A percentile compares a stretch with the other conserved stretches of the same genome.
Evolutionary conservation across 2,113 vertebrate genomes (phyloP).

Genomic region (Varanus salvator): DNA sequence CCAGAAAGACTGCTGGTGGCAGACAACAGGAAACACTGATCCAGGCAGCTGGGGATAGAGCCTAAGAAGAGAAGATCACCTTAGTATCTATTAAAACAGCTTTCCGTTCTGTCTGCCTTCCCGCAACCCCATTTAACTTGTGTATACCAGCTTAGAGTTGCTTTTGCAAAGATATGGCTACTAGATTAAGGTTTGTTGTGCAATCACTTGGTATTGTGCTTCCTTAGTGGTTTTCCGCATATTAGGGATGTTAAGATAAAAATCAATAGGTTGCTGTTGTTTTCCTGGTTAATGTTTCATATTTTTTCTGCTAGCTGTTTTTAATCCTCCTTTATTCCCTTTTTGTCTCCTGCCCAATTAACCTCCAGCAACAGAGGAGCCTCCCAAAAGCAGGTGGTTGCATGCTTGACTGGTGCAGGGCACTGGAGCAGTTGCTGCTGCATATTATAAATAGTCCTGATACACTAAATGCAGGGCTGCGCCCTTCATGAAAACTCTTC

Average conservation of each 20-base stretch:
- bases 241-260: neutral
- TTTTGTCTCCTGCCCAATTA: neutral
- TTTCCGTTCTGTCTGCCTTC: neutral
- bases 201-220: neutral
- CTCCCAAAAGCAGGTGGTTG: neutral
- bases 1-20: neutral
- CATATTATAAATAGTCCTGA: neutral
- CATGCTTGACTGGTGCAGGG: neutral
- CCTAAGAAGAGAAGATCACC: neutral
- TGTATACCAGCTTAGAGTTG: neutral
- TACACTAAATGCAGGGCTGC: neutral
- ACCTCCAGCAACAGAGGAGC: neutral
- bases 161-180: neutral
- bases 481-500: neutral
- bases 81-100: neutral
- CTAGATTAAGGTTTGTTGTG: neutral
- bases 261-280: neutral
- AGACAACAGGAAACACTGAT: slow-evolving; percentile 5
- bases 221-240: neutral
- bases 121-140: neutral
- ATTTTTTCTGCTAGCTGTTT: neutral
- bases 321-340: neutral
- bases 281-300: neutral
- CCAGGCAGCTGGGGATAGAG: neutral
- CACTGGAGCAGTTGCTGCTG: neutral